Conservation (phyloP, 2,888 invertebrate genomes). For the Leptopilina drosophilae region DNA sequence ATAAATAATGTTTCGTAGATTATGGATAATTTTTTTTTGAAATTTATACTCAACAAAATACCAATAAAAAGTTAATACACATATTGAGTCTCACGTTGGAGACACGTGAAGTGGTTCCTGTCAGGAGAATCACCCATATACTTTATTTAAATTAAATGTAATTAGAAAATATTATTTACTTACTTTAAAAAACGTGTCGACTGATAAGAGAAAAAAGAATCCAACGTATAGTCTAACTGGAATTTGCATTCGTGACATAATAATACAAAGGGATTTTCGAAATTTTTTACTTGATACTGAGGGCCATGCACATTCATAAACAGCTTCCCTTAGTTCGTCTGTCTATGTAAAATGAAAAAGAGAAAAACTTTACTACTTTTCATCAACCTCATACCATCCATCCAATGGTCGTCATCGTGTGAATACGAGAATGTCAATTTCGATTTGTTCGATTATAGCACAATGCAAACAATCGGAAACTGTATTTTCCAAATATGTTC, state of each 20-base stretch:
- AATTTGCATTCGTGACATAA: constrained; percentile 3
- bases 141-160: no score
- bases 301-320: constrained; percentile 12
- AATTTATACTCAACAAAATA: no score
- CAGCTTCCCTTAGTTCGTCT: not conserved
- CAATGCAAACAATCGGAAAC: constrained; percentile 2
- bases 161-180: no score
- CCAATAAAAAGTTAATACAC: no score
- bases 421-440: not conserved
- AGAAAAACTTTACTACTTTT: not conserved
- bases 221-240: not conserved
- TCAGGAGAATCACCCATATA: no score
- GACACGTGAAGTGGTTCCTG: no score
- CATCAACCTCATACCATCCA: no score
- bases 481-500: constrained; percentile 2
- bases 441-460: not conserved
- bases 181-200: constrained; percentile 6
- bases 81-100: no score
- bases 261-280: constrained; percentile 5
- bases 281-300: not conserved
- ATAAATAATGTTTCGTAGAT: no score
- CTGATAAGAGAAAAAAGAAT: constrained; percentile 7
- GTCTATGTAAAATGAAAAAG: not conserved
- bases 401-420: not conserved
- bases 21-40: no score